These are phyloP conservation scores for Rhineura floridana DNA, from an alignment of 2,113 vertebrate genomes.

Conservation along the genomic window DNA sequence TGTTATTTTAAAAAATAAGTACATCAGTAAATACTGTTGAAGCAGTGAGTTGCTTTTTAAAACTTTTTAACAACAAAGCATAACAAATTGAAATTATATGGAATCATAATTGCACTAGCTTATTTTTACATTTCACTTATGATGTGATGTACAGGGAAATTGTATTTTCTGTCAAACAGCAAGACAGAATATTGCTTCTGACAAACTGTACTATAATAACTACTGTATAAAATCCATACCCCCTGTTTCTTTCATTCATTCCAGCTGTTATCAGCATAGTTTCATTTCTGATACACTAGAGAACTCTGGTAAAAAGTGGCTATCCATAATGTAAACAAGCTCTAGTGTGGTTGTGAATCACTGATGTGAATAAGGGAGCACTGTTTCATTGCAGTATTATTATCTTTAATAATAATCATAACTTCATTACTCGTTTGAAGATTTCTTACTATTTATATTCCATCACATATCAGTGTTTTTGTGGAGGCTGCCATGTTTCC, in stretches of 20 bases:
- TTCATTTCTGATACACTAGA: conserved; percentile 12
- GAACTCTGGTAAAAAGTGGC: neutral
- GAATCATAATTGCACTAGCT: conserved; percentile 19
- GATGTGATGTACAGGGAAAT: conserved; percentile 41
- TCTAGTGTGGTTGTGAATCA: neutral
- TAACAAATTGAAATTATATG: conserved; percentile 13
- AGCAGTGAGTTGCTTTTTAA: neutral
- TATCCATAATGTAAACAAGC: conserved; percentile 15
- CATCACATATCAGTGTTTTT: neutral
- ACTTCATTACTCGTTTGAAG: neutral
- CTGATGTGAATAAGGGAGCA: neutral
- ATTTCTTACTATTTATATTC: conserved; percentile 11
- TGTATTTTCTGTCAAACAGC: conserved; percentile 35
- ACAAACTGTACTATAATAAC: neutral
- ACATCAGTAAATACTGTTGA: neutral
- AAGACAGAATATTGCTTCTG: conserved; percentile 18
- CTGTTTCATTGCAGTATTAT: conserved; percentile 2
- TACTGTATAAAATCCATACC: conserved; percentile 37
- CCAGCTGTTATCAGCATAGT: conserved; percentile 24
- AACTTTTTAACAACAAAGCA: conserved; percentile 5
- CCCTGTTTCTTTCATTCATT: conserved; percentile 37
- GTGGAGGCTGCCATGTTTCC: no score
- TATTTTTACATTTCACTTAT: conserved; percentile 47
- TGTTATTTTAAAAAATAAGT: neutral
- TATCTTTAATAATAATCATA: conserved; percentile 15